These are phyloP conservation scores for Sapayoa aenigma DNA, from an alignment of 2,113 vertebrate genomes.

Conservation along the genomic window DNA sequence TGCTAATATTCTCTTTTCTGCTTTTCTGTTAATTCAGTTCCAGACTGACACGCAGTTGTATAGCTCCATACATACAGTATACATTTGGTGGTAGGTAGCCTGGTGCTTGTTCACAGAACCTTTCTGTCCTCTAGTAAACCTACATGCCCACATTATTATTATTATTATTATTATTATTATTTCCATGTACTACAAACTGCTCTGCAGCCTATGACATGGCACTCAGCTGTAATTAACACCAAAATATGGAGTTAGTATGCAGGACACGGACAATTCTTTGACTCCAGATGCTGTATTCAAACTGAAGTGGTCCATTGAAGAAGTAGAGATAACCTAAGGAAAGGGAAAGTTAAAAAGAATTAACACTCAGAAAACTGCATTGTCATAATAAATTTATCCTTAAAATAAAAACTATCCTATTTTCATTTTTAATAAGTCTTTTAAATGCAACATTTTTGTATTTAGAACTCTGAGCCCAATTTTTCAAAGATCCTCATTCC, in stretches of 20 bases:
- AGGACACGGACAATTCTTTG: constrained; percentile 82
- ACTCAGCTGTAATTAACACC: constrained; percentile 76
- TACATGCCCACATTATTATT: not conserved
- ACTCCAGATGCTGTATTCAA: constrained; percentile 87
- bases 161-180: constrained; percentile 2
- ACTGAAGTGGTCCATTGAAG: constrained; percentile 84
- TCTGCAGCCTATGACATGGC: constrained; percentile 22
- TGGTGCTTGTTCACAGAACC: constrained; percentile 67
- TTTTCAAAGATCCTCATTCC: not conserved
- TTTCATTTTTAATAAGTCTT: not conserved
- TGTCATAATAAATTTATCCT: not conserved
- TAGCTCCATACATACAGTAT: not conserved
- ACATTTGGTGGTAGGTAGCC: constrained; percentile 15
- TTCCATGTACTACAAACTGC: not conserved
- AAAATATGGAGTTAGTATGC: constrained; percentile 85
- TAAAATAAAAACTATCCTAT: not conserved
- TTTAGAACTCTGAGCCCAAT: not conserved
- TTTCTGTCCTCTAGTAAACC: constrained; percentile 6
- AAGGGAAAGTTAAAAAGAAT: not conserved
- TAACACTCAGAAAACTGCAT: not conserved
- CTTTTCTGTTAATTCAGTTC: constrained; percentile 56
- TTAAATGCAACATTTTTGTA: not conserved
- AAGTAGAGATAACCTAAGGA: constrained; percentile 87
- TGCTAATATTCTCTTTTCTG: not conserved
- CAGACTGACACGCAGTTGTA: constrained; percentile 49